phyloP scores from a whole-genome alignment of 2,888 invertebrate genomes.

The Taphrorychus bicolor region DNA sequence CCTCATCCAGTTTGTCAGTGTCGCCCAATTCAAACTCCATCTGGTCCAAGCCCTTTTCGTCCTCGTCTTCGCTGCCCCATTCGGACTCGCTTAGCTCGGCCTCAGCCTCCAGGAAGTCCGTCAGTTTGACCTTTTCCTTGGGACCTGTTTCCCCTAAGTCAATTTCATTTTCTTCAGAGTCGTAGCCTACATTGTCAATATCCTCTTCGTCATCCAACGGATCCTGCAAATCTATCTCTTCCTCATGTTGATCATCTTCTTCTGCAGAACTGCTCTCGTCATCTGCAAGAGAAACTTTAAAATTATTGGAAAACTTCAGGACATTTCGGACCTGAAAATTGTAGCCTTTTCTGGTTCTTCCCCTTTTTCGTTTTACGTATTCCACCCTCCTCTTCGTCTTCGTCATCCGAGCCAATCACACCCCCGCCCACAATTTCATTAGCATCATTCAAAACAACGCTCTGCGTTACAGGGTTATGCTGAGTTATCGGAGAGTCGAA shows the following conservation, averaged over 20 bases:
- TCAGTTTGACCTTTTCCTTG: slow-evolving; percentile 57
- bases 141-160: slow-evolving; percentile 44
- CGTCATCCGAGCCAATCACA: slow-evolving; percentile 51
- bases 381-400: slow-evolving; percentile 49
- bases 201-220: slow-evolving; percentile 57
- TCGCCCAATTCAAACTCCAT: slow-evolving; percentile 88
- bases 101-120: slow-evolving; percentile 86
- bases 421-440: slow-evolving; percentile 48
- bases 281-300: slow-evolving; percentile 44
- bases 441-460: slow-evolving; percentile 26
- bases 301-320: not conserved
- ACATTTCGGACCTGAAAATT: slow-evolving; percentile 60
- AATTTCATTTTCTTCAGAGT: slow-evolving; percentile 85
- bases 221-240: slow-evolving; percentile 55
- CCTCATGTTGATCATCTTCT: slow-evolving; percentile 48
- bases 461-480: not conserved
- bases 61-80: slow-evolving; percentile 88
- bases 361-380: slow-evolving; percentile 49
- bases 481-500: slow-evolving; percentile 48
- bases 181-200: slow-evolving; percentile 69
- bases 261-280: slow-evolving; percentile 57
- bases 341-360: slow-evolving; percentile 52
- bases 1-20: slow-evolving; percentile 80
- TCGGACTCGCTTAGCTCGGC: slow-evolving; percentile 93
- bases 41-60: slow-evolving; percentile 79